Base-by-base conservation (phyloP, 2,888 invertebrate species). In the Diaprepes abbreviatus region DNA sequence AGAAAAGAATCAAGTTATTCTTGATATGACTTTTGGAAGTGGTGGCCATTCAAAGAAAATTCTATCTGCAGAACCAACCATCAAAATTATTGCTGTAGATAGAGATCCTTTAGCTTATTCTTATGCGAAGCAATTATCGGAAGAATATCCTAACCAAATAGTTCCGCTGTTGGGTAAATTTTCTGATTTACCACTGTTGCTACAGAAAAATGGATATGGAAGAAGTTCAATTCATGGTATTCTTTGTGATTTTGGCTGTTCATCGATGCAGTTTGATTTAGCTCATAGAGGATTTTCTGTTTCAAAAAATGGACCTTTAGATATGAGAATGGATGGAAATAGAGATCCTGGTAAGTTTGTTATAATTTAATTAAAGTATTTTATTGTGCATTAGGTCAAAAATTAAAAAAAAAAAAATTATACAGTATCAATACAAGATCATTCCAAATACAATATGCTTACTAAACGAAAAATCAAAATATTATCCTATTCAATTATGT, bases 1-100 rank as follows among this genome's bases (percentile, higher is more conserved):
- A 0, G 81, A 84, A 71, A 82, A 88, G 40, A 85, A 88, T 68
- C 89, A 92, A 83, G 84, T 87, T 4, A 90, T 93, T 75, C 86
- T 98, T 72, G 98, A 98, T 81, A 96, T 97, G 96, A 98, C 98
- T 10, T 98, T 97, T 86, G 97, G 98, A 24, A 93, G 93, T 17
- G 98, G 98, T 5, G 97, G 97, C 0, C 98, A 98, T 81, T 90
- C 94, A 7, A 87, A 86, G 75, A 87, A 88, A 79, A 87, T 98
- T 74, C 86, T 98, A 50, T 87, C 93, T 78, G 80, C 86, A 24
- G 87, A 89, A 9, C 85, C 91, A 35, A 83, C 87, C 75, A 86
- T 92, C 14, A 91, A 87, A 80, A 85, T 97, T 1, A 89, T 92
- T 79, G 93, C 93, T 0, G 84, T 97, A 74, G 98, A 98, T 83